A percentile compares a stretch with the other conserved stretches of the same genome.
Evolutionary conservation across 37 sponge, comb jelly and placozoan genomes (phyloP).

Genomic region (Halichondria panicea): DNA sequence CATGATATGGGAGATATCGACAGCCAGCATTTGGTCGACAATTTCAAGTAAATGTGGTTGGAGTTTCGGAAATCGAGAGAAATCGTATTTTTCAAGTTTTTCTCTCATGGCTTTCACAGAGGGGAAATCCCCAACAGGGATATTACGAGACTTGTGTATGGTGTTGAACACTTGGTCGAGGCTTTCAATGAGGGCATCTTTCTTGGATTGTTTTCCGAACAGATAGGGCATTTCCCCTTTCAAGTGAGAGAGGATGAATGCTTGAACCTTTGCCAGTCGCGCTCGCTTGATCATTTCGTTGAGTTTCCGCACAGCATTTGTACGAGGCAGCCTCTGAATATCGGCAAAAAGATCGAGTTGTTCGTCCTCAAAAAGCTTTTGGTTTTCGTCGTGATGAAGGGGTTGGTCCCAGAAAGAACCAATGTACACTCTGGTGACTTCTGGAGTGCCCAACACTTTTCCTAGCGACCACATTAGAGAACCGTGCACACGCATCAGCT

Average conservation of each 20-base stretch:
- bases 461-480: slow-evolving; percentile 99
- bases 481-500: slow-evolving; percentile 99
- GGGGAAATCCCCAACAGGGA: slow-evolving; percentile 97
- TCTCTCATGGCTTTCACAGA: slow-evolving; percentile 62
- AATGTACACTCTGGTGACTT: slow-evolving; percentile 95
- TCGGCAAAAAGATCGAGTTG: slow-evolving; percentile 95
- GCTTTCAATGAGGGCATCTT: slow-evolving; percentile 74
- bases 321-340: slow-evolving; percentile 90
- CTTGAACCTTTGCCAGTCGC: slow-evolving; percentile 93
- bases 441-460: slow-evolving; percentile 92
- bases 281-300: slow-evolving; percentile 95
- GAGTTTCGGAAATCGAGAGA: slow-evolving; percentile 77
- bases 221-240: slow-evolving; percentile 88
- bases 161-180: slow-evolving; percentile 74
- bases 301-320: slow-evolving; percentile 85
- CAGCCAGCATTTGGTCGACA: slow-evolving; percentile 86
- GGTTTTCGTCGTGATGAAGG: slow-evolving; percentile 71
- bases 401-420: slow-evolving; percentile 98
- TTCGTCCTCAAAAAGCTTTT: slow-evolving; percentile 92
- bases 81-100: slow-evolving; percentile 80
- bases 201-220: slow-evolving; percentile 90
- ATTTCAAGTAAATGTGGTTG: slow-evolving; percentile 70
- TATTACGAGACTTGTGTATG: slow-evolving; percentile 66
- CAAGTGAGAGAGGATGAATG: slow-evolving; percentile 81
- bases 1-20: slow-evolving; percentile 83